Base-by-base conservation (phyloP, 1,140 invertebrate species). In the Megalopta genalis region DNA sequence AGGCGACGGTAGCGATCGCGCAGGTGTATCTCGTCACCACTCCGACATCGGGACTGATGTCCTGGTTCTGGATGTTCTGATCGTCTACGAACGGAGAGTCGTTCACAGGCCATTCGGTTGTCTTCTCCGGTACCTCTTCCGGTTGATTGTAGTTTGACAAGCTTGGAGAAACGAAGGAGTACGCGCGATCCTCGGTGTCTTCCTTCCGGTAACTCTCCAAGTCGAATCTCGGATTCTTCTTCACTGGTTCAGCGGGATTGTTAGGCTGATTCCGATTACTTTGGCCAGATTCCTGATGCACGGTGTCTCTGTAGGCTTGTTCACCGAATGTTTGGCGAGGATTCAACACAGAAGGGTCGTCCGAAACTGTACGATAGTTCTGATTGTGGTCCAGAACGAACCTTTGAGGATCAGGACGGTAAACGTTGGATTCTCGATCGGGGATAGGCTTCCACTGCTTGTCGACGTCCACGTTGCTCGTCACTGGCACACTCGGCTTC, bases 1-100 rank as follows among this genome's bases (percentile, higher is more conserved):
- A 84, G 0, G 90, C 88, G 1, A 92, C 87, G 0, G 92, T 93
- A 9, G 80, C 92, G 7, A 92, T 90, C 1, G 91, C 92, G 42
- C 90, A 88, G 0, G 92, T 82, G 57, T 92, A 92, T 14, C 91
- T 88, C 0, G 92, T 93, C 0, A 93, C 88, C 0, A 93, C 78
- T 8, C 91, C 90, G 9, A 83, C 60, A 2, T 91, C 90, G 0
- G 88, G 77, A 27, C 91, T 90, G 60, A 93, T 92, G 27, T 93
- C 91, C 64, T 93, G 92, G 74, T 93, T 93, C 37, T 92, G 82
- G 12, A 93, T 92, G 37, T 91, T 89, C 60, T 89, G 84, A 46
- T 90, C 89, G 18, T 86, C 77, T 8, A 68, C 23, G 12, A 83
- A 68, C 23, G 1, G 21, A 0, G 52, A 32, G 21, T 23, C 54